phyloP scores from a whole-genome alignment of 2,888 invertebrate genomes.

The Hololepta plana region DNA sequence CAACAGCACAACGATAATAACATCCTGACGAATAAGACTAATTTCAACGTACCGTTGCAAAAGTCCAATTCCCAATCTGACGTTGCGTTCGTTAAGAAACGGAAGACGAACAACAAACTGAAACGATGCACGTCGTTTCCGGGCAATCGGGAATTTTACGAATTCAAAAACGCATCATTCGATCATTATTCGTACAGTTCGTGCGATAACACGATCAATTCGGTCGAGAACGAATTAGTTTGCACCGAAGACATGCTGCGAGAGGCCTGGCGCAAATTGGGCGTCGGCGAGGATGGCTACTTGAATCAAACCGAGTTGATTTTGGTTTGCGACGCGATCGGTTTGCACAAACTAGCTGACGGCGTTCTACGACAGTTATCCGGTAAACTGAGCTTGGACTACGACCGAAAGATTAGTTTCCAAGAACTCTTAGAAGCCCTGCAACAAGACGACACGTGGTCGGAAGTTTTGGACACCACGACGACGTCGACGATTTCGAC shows the following conservation, averaged over 20 bases:
- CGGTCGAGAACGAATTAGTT: slow-evolving; percentile 18
- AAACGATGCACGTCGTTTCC: slow-evolving; percentile 38
- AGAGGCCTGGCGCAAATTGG: slow-evolving; percentile 42
- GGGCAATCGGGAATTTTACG: slow-evolving; percentile 19
- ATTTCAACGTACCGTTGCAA: slow-evolving; percentile 26
- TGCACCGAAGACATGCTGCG: slow-evolving; percentile 39
- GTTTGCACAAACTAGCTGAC: slow-evolving; percentile 42
- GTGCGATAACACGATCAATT: slow-evolving; percentile 12
- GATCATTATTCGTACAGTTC: too few relatives aligned
- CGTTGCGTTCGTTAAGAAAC: slow-evolving; percentile 30
- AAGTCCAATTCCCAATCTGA: slow-evolving; percentile 37
- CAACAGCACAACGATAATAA: slow-evolving; percentile 23
- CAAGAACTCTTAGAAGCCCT: slow-evolving; percentile 44
- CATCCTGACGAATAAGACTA: slow-evolving; percentile 14
- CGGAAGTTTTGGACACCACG: slow-evolving; percentile 17
- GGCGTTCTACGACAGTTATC: slow-evolving; percentile 46
- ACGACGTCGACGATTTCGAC: slow-evolving; percentile 3
- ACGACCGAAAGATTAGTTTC: slow-evolving; percentile 44
- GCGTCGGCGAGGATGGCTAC: slow-evolving; percentile 39
- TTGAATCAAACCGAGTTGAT: slow-evolving; percentile 44
- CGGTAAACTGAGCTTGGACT: slow-evolving; percentile 41
- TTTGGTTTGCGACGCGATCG: slow-evolving; percentile 45
- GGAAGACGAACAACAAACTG: slow-evolving; percentile 30
- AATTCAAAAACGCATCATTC: too few relatives aligned
- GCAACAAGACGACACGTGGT: slow-evolving; percentile 32